Conservation (phyloP, 92 coral and sea anemone genomes). For the Porites rus region DNA sequence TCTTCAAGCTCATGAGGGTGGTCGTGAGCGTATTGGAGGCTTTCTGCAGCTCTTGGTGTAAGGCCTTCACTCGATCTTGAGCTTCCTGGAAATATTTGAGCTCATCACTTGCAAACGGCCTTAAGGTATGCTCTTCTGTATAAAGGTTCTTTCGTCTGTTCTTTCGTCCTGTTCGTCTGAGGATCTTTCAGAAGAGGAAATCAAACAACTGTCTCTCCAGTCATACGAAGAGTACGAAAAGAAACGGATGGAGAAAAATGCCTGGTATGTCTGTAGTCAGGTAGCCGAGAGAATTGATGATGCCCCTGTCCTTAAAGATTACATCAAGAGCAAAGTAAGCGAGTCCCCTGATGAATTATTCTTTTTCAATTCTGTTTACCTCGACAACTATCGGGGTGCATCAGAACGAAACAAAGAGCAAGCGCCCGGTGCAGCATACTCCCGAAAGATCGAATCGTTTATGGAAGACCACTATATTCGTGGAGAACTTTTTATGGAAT, state of each 20-base stretch:
- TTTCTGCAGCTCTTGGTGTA: not conserved
- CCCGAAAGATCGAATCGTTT: slow-evolving; percentile 19
- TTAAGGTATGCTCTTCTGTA: slow-evolving; percentile 28
- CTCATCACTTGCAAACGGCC: slow-evolving; percentile 35
- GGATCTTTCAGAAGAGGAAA: too few relatives aligned
- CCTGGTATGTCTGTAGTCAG: too few relatives aligned
- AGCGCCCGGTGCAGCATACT: slow-evolving; percentile 45
- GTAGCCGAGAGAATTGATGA: too few relatives aligned
- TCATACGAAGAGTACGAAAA: slow-evolving; percentile 31
- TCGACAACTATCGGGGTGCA: slow-evolving; percentile 1
- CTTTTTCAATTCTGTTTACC: slow-evolving; percentile 23
- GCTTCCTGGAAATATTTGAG: not conserved
- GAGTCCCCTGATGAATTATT: slow-evolving; percentile 22
- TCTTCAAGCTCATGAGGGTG: slow-evolving; percentile 42
- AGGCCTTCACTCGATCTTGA: not conserved
- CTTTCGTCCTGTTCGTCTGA: too few relatives aligned
- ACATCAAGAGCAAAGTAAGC: not conserved
- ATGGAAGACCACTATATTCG: slow-evolving; percentile 42
- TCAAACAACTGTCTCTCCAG: slow-evolving; percentile 7
- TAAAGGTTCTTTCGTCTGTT: slow-evolving; percentile 26
- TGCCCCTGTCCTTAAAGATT: slow-evolving; percentile 15
- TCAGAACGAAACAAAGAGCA: slow-evolving; percentile 28
- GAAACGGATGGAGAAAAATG: not conserved
- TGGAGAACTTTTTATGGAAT: slow-evolving; percentile 57
- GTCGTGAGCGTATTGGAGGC: slow-evolving; percentile 38